Percentiles rank a stretch among this genome's conserved stretches.
Evolutionary conservation across 2,888 invertebrate genomes (phyloP).

Genomic region (Orthosia cruda): DNA sequence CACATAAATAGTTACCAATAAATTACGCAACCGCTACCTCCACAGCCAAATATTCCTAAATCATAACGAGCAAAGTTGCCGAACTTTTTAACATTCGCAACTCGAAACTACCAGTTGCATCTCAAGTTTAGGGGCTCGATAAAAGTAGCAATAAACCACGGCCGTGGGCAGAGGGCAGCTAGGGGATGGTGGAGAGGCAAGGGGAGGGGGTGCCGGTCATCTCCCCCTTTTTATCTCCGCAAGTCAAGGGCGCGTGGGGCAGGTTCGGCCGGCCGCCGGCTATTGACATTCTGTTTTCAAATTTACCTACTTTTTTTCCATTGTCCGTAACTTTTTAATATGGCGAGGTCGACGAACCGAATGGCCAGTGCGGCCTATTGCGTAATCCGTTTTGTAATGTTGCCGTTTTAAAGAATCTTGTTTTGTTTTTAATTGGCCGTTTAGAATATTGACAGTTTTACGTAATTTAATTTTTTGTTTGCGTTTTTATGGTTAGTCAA

Average conservation of each 20-base stretch:
- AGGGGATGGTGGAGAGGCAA: constrained; percentile 61
- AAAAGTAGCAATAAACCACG: constrained; percentile 86
- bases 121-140: constrained; percentile 82
- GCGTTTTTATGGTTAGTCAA: constrained; percentile 32
- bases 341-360: constrained; percentile 86
- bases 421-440: constrained; percentile 68
- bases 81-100: constrained; percentile 64
- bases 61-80: constrained; percentile 59
- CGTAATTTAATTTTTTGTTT: constrained; percentile 57
- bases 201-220: constrained; percentile 84
- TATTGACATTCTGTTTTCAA: constrained; percentile 92
- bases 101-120: constrained; percentile 80
- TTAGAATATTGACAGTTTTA: constrained; percentile 61
- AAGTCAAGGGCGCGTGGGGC: constrained; percentile 92
- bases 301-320: constrained; percentile 90
- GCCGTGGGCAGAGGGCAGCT: constrained; percentile 82
- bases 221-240: constrained; percentile 90
- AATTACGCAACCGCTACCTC: constrained; percentile 21
- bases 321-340: constrained; percentile 91
- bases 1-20: constrained; percentile 14
- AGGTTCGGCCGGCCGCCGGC: constrained; percentile 91
- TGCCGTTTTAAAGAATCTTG: constrained; percentile 72
- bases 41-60: constrained; percentile 56
- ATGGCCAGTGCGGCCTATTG: constrained; percentile 83
- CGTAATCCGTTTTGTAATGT: constrained; percentile 76